Conservation (phyloP, 2,113 vertebrate species). For the Cephalopterus ornatus region DNA sequence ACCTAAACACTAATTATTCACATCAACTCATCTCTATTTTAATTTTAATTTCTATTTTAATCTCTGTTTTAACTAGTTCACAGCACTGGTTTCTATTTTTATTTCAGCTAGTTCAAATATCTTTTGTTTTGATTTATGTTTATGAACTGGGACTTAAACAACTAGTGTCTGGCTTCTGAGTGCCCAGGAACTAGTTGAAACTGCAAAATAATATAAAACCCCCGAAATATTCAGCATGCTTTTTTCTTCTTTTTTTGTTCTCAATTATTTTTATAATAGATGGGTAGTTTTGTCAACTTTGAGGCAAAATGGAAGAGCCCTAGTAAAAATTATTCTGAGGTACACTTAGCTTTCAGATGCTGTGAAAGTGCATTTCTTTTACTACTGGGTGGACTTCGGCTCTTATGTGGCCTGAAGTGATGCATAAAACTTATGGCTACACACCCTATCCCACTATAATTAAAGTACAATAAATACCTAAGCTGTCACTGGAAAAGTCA, state of each 20-base stretch:
- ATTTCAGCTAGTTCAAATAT: neutral
- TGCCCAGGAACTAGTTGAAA: neutral
- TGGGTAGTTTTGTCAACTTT: neutral
- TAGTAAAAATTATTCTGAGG: neutral
- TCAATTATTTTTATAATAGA: neutral
- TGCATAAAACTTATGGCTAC: neutral
- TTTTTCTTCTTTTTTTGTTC: neutral
- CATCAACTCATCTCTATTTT: neutral
- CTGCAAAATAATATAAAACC: neutral
- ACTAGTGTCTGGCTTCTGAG: neutral
- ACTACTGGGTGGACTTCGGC: neutral
- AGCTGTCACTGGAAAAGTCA: neutral
- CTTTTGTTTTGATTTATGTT: neutral
- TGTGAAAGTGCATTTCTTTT: neutral
- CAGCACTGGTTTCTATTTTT: neutral
- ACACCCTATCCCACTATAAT: neutral
- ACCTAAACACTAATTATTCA: neutral
- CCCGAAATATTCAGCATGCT: neutral
- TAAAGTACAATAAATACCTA: neutral
- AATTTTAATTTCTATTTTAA: neutral
- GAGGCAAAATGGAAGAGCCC: neutral
- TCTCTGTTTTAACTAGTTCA: neutral
- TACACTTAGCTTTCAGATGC: neutral
- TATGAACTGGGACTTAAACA: neutral
- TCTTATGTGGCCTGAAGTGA: neutral